phyloP scores from a whole-genome alignment of 2,113 vertebrate species.

The Meles meles region DNA sequence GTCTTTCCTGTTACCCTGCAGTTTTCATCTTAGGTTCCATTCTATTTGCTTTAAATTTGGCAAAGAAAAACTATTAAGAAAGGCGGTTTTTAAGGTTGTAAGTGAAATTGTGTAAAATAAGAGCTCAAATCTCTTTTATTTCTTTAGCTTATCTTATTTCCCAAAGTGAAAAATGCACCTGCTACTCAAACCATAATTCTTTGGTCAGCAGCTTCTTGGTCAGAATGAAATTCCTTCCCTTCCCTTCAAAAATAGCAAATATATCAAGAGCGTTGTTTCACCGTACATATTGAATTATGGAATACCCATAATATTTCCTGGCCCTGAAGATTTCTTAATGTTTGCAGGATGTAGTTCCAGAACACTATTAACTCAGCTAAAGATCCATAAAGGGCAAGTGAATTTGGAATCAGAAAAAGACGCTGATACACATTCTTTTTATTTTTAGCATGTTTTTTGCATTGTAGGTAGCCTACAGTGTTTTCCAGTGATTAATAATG shows the following conservation, averaged over 20 bases:
- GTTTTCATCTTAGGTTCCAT: neutral
- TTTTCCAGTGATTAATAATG: slow-evolving; percentile 8
- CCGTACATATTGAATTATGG: slow-evolving; percentile 39
- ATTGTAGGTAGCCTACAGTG: neutral
- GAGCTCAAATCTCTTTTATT: slow-evolving; percentile 31
- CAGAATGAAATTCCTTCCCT: slow-evolving; percentile 56
- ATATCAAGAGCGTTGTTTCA: slow-evolving; percentile 33
- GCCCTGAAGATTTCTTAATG: slow-evolving; percentile 36
- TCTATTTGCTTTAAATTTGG: slow-evolving; percentile 37
- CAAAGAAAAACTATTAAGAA: slow-evolving; percentile 50
- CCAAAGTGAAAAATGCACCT: slow-evolving; percentile 61
- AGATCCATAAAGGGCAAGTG: slow-evolving; percentile 4
- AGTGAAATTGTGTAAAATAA: neutral
- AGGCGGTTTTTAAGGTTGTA: neutral
- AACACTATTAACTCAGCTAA: slow-evolving; percentile 21
- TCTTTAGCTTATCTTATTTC: slow-evolving; percentile 40
- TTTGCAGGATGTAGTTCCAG: slow-evolving; percentile 3
- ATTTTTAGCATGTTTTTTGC: slow-evolving; percentile 17
- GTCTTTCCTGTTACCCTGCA: neutral
- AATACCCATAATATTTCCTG: slow-evolving; percentile 25
- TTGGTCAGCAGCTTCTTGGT: slow-evolving; percentile 46
- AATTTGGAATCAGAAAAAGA: slow-evolving; percentile 37
- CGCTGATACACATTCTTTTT: neutral
- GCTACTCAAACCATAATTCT: slow-evolving; percentile 52
- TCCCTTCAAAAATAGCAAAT: slow-evolving; percentile 59